phyloP scores from a whole-genome alignment of 23 tunicate species.

The Pegea sp. region DNA sequence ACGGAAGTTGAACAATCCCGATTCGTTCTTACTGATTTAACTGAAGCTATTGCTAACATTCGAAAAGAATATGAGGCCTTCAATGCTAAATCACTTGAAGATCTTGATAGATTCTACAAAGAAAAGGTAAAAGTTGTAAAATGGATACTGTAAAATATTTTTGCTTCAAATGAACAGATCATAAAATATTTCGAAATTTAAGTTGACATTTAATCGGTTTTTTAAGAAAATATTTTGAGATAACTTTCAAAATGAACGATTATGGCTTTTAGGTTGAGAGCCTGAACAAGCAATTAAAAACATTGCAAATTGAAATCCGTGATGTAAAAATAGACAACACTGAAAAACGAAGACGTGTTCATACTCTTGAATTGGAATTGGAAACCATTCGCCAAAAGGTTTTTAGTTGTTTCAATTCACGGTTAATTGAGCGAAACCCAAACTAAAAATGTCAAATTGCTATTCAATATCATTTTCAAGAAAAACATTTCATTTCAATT shows the following conservation, averaged over 20 bases:
- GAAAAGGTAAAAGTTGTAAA: conserved; percentile 25
- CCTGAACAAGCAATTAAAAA: conserved; percentile 35
- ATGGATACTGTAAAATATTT: not conserved
- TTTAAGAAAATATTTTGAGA: too few relatives aligned
- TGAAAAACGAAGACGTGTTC: conserved; percentile 52
- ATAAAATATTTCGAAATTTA: not conserved
- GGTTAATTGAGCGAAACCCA: too few relatives aligned
- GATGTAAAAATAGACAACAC: conserved; percentile 35
- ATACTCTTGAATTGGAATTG: conserved; percentile 61
- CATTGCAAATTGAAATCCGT: conserved; percentile 33
- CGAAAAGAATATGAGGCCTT: conserved; percentile 66
- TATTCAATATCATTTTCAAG: too few relatives aligned
- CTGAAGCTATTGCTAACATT: conserved; percentile 48
- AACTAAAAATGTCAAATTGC: too few relatives aligned
- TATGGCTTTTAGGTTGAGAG: conserved; percentile 20
- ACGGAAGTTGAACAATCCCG: conserved; percentile 15
- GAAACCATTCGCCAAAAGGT: conserved; percentile 63
- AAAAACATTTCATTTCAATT: too few relatives aligned
- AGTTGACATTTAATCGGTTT: too few relatives aligned
- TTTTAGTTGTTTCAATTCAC: too few relatives aligned
- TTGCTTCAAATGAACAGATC: not conserved
- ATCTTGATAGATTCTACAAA: conserved; percentile 52
- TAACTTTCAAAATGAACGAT: too few relatives aligned
- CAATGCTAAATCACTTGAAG: conserved; percentile 68
- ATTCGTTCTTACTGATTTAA: conserved; percentile 34